Evolutionary conservation across 92 coral and sea anemone species (phyloP).

Genomic region (Parazoanthus swiftii): DNA sequence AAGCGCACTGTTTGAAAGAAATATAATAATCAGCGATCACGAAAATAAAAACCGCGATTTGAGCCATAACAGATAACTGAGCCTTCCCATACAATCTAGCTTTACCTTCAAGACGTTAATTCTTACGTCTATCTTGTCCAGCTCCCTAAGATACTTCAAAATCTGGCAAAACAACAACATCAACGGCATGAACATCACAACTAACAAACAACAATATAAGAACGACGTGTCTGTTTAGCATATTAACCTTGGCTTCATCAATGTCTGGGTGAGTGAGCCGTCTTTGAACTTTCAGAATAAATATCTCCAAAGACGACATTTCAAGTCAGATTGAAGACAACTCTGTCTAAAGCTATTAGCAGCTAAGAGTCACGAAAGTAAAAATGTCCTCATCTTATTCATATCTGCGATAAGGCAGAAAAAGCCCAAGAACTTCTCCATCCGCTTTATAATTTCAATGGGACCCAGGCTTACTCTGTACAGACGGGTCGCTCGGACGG

Average conservation of each 20-base stretch:
- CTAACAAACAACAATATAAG: background rate
- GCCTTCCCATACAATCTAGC: background rate
- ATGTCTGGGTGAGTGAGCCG: slow-evolving; percentile 66
- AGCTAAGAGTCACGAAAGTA: background rate
- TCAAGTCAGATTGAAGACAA: background rate
- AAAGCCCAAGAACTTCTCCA: background rate
- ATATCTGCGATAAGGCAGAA: background rate
- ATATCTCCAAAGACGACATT: slow-evolving; percentile 73
- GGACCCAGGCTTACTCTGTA: background rate
- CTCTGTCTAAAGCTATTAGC: background rate
- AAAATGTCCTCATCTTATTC: background rate
- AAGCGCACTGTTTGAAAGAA: too few relatives aligned
- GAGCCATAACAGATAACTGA: background rate
- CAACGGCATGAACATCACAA: background rate
- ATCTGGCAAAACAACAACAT: slow-evolving; percentile 49
- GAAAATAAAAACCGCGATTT: background rate
- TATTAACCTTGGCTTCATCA: slow-evolving; percentile 76
- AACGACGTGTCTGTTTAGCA: slow-evolving; percentile 21
- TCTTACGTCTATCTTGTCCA: slow-evolving; percentile 73
- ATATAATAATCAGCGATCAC: too few relatives aligned
- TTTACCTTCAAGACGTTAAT: slow-evolving; percentile 81
- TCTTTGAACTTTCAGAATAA: slow-evolving; percentile 78
- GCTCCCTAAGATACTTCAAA: slow-evolving; percentile 73
- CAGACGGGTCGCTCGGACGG: background rate
- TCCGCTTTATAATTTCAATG: background rate